phyloP scores from a whole-genome alignment of 2,888 invertebrate genomes.

The Diaperis boleti region DNA sequence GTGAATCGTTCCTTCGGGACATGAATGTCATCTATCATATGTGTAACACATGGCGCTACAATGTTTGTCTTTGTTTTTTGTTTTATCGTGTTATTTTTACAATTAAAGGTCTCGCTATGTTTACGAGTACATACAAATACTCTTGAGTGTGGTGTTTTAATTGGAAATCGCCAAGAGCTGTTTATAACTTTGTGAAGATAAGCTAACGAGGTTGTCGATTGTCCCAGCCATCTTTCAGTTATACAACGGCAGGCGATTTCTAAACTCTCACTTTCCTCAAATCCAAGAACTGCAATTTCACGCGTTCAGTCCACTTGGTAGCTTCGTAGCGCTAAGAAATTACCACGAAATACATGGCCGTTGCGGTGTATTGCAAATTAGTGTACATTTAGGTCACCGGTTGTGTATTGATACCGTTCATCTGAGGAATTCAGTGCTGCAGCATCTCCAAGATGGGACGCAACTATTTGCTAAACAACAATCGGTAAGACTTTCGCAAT shows the following conservation, averaged over 20 bases:
- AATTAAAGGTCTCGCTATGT: conserved; percentile 29
- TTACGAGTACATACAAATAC: conserved; percentile 16
- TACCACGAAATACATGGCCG: background rate
- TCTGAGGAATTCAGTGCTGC: conserved; percentile 2
- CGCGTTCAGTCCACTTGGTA: conserved; percentile 13
- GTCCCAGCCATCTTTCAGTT: conserved; percentile 28
- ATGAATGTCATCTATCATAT: conserved; percentile 38
- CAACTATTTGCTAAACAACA: conserved; percentile 36
- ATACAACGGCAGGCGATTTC: conserved; percentile 34
- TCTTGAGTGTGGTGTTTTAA: background rate
- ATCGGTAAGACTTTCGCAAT: conserved; percentile 32
- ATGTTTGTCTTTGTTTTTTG: conserved; percentile 42
- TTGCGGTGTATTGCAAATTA: conserved; percentile 1
- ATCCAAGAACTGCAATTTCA: conserved; percentile 25
- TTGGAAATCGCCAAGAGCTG: background rate
- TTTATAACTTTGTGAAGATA: conserved; percentile 11
- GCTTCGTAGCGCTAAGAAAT: conserved; percentile 15
- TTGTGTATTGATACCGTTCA: conserved; percentile 13
- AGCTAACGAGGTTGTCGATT: conserved; percentile 22
- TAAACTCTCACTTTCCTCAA: conserved; percentile 38
- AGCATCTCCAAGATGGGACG: conserved; percentile 32
- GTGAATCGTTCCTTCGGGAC: conserved; percentile 33
- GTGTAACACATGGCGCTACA: conserved; percentile 41
- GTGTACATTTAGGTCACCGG: conserved; percentile 19
- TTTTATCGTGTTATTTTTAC: conserved; percentile 35